phyloP scores from a whole-genome alignment of 2,888 invertebrate species.

The Hecatera dysodea region DNA sequence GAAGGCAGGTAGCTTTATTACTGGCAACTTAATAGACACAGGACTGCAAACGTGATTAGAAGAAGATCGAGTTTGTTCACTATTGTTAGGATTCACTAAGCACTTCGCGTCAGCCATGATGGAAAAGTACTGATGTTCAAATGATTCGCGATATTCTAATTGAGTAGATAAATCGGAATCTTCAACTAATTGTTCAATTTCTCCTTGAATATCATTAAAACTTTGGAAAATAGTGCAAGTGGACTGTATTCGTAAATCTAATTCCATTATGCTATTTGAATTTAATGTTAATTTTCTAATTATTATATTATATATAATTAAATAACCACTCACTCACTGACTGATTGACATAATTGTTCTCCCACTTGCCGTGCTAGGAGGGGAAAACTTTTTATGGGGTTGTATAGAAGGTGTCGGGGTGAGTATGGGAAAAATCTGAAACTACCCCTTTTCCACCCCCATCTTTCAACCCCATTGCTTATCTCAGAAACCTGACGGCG shows the following conservation, averaged over 20 bases:
- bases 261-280: neutral
- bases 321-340: too few species aligned
- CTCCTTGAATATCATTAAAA: slow-evolving; percentile 3
- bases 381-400: too few species aligned
- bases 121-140: slow-evolving; percentile 11
- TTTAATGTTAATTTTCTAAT: neutral
- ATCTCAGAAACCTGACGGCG: too few species aligned
- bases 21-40: slow-evolving; percentile 4
- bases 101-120: slow-evolving; percentile 14
- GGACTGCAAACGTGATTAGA: neutral
- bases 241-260: slow-evolving; percentile 3
- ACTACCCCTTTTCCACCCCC: too few species aligned
- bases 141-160: slow-evolving; percentile 18
- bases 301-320: too few species aligned
- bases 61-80: neutral
- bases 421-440: too few species aligned
- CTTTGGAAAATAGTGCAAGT: slow-evolving; percentile 6
- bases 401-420: too few species aligned
- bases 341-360: too few species aligned
- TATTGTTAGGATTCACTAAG: neutral
- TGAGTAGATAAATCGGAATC: slow-evolving; percentile 2
- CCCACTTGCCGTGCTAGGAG: too few species aligned
- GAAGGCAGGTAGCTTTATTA: slow-evolving; percentile 17
- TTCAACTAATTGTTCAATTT: slow-evolving; percentile 6
- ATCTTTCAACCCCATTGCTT: too few species aligned